Evolutionary conservation across 1,140 invertebrate species (phyloP), one percentile per base, ranked within the genome.

Genomic region (Lutraria rhynchaena): DNA sequence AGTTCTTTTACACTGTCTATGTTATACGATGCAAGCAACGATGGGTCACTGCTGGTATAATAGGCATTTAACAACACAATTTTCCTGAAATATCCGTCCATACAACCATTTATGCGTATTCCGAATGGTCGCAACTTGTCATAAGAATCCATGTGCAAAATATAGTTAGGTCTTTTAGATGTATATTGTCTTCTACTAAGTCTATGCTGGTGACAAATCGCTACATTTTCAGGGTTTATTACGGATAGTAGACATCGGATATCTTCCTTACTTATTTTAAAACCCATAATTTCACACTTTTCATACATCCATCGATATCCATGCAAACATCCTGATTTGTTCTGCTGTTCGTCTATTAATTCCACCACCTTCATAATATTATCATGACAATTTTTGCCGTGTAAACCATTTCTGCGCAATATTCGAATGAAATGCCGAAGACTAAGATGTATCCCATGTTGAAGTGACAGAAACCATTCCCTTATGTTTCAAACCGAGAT

Each of bases 121-220:
- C 88, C 89, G 81, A 77, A 90, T 41, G 85, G 87, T 37, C 85
- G 88, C 17, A 90, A 78, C 76, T 90, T 90, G 65, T 90, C 89
- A 81, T 87, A 89, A 0, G 85, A 85, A 82, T 91, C 88, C 1
- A 89, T 73, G 77, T 91, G 90, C 89, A 89, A 91, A 1, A 86
- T 22, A 77, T 74, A 84, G 57, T 89, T 87, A 49, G 86, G 86
- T 13, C 88, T 87, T 77, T 76, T 81, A 33, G 65, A 67, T 15
- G 41, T 46, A 49, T 87, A 89, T 19, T 46, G 7, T 27, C 88
- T 61, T 73, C 87, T 71, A 3, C 24, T 35, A 31, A 83, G 70
- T 49, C 77, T 37, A 41, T 77, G 57, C 29, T 58, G 13, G 53
- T 46, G 31, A 1, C 70, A 19, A 27, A 60, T 17, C 4, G 7